A percentile compares a stretch with the other conserved stretches of the same genome.
Conservation (phyloP, 1,140 invertebrate genomes). For the Anastrepha ludens region DNA sequence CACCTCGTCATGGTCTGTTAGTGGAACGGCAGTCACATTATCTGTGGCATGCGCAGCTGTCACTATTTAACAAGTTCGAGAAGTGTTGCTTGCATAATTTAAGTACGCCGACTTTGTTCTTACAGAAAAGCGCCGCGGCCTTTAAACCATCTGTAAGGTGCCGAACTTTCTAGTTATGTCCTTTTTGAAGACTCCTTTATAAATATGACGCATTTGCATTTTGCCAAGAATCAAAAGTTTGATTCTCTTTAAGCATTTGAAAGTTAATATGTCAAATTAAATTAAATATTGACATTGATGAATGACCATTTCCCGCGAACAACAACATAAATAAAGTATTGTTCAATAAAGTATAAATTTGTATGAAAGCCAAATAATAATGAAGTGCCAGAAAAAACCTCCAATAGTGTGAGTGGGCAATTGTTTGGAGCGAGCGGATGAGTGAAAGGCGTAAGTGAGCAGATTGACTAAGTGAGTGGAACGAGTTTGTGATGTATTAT, state of each 20-base stretch:
- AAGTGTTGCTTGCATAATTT: no score
- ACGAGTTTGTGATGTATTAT: background rate
- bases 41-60: no score
- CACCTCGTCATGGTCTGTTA: no score
- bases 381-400: background rate
- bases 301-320: constrained; percentile 1
- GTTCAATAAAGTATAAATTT: background rate
- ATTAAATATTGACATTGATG: constrained; percentile 30
- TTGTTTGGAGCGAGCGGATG: background rate
- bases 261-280: constrained; percentile 20
- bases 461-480: background rate
- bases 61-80: no score
- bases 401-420: background rate
- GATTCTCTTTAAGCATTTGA: background rate
- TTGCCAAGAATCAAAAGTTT: background rate
- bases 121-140: no score
- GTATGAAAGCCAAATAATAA: background rate
- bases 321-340: background rate
- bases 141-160: no score
- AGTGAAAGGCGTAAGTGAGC: background rate
- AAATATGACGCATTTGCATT: background rate
- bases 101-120: no score
- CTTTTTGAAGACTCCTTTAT: no score
- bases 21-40: no score
- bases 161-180: no score